Evolutionary conservation across 2,888 invertebrate species (phyloP).

Genomic region (Ischnus inquisitorius): DNA sequence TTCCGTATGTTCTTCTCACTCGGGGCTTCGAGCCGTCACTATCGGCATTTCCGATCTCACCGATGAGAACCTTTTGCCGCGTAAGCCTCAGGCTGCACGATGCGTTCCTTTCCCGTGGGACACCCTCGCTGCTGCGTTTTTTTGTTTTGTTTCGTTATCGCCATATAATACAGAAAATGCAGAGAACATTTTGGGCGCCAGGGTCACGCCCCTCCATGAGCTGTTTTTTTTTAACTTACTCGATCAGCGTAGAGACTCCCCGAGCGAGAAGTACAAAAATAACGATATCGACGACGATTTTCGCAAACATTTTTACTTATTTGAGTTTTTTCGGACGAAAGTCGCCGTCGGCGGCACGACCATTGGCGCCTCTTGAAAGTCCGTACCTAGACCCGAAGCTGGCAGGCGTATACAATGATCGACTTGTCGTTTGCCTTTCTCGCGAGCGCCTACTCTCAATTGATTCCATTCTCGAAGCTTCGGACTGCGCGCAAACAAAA

Average conservation of each 20-base stretch:
- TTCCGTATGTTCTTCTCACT: constrained; percentile 2
- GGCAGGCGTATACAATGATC: background rate
- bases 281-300: constrained; percentile 14
- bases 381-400: background rate
- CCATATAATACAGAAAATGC: background rate
- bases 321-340: background rate
- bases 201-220: no score
- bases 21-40: background rate
- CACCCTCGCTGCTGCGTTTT: constrained; percentile 21
- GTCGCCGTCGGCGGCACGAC: background rate
- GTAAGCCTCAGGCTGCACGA: constrained; percentile 32
- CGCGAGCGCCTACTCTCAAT: background rate
- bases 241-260: constrained; percentile 24
- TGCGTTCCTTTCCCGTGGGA: background rate
- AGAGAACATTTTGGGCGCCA: background rate
- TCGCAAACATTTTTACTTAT: constrained; percentile 26
- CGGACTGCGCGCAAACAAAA: constrained; percentile 16
- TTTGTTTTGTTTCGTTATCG: no score
- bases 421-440: constrained; percentile 11
- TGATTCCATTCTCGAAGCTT: constrained; percentile 2
- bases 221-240: no score
- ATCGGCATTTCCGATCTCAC: constrained; percentile 4
- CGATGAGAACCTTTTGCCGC: constrained; percentile 42
- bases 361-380: background rate
- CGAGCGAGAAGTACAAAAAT: constrained; percentile 23